phyloP scores from a whole-genome alignment of 2,113 vertebrate genomes.

The Nannobrachium achirus region DNA sequence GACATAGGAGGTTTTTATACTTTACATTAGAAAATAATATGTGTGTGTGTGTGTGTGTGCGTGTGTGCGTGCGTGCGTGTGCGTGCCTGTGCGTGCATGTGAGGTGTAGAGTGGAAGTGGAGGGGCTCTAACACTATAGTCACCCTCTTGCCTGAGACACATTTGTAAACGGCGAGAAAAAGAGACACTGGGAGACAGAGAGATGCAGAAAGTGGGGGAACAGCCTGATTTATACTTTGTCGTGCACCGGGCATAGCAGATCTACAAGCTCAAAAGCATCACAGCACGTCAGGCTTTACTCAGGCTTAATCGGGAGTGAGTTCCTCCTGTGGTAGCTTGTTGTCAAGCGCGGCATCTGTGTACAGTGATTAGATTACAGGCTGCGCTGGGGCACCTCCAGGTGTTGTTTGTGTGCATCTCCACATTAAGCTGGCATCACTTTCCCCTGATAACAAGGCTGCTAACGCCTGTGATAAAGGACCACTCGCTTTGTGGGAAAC shows the following conservation, averaged over 20 bases:
- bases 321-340: constrained; percentile 10
- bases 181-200: constrained; percentile 27
- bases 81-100: background rate
- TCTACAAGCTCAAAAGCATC: too few relatives aligned
- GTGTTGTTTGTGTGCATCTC: constrained; percentile 55
- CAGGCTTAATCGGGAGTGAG: background rate
- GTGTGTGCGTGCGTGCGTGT: too few relatives aligned
- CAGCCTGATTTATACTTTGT: background rate
- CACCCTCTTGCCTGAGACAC: too few relatives aligned
- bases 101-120: background rate
- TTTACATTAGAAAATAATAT: too few relatives aligned
- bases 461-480: constrained; percentile 34
- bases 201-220: constrained; percentile 21
- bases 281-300: too few relatives aligned
- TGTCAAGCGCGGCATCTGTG: constrained; percentile 27
- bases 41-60: too few relatives aligned
- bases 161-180: constrained; percentile 1
- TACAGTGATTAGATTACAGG: constrained; percentile 42
- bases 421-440: constrained; percentile 32
- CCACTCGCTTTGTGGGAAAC: constrained; percentile 39
- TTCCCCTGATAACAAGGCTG: constrained; percentile 33
- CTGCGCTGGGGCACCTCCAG: constrained; percentile 55
- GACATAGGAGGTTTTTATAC: too few relatives aligned
- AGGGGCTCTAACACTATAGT: background rate
- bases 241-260: too few relatives aligned